Evolutionary conservation across 2,113 vertebrate species (phyloP), one percentile per base, ranked within the genome.

Genomic region (Cettia cetti): DNA sequence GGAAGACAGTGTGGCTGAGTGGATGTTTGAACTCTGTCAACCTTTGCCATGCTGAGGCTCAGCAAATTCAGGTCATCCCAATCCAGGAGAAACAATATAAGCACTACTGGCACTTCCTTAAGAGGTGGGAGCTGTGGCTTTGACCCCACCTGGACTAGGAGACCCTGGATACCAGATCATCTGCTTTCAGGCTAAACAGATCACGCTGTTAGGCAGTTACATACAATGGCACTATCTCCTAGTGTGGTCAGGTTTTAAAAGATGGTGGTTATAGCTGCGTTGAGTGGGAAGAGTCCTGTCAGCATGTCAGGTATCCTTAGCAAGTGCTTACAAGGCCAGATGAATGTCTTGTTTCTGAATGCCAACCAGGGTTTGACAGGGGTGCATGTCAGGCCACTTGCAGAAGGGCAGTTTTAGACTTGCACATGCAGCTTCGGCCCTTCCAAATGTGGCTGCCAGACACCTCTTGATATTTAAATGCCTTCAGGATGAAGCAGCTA

Each of bases 121-220:
- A 44, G 45, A 66, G 11, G 3, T 10, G n/a, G 28, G 49, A 82
- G 31, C 39, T 64, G 53, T 35, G 50, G 15, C 40, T 90, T 76
- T 75, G 86, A 21, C 18, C 31, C 1, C 20, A 24, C 11, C 28
- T n/a, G 65, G 22, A 56, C 13, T 11, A 14, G 31, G 42, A 66
- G 20, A 12, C 54, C 1, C 0, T 30, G 50, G 40, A 10, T 52
- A 50, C 16, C 56, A 27, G 27, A 11, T 64, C 42, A n/a, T 27
- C 37, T 60, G n/a, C 66, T 80, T 80, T 47, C 66, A 69, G 74
- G 40, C n/a, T 49, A 35, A 71, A 11, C 23, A 60, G 22, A 30
- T 27, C 0, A 0, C 0, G 5, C 28, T 35, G 9, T 49, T 57
- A 53, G 22, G 68, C n/a, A 53, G 12, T 66, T 50, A 31, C 6